Evolutionary conservation across 2,888 invertebrate genomes (phyloP).

Genomic region (Gymnoscelis rufifasciata): DNA sequence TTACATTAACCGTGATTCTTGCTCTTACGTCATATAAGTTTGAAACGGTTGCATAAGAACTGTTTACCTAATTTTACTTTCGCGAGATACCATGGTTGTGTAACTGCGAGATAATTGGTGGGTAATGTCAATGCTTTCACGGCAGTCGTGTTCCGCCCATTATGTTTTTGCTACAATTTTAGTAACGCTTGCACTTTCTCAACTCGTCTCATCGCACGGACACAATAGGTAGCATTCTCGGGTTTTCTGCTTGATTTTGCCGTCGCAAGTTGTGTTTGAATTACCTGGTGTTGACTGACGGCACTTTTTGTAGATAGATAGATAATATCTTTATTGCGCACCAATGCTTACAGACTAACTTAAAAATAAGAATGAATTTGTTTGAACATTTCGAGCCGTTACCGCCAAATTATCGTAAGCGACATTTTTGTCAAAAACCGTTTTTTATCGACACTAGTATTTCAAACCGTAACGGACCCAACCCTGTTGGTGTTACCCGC

Average conservation of each 20-base stretch:
- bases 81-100: conserved; percentile 53
- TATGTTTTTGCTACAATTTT: conserved; percentile 52
- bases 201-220: conserved; percentile 9
- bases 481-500: too few relatives aligned
- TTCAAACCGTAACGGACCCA: too few relatives aligned
- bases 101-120: conserved; percentile 59
- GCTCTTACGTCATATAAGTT: conserved; percentile 37
- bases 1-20: conserved; percentile 30
- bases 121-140: conserved; percentile 75
- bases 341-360: too few relatives aligned
- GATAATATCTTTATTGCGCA: too few relatives aligned
- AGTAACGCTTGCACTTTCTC: conserved; percentile 50
- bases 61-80: conserved; percentile 68
- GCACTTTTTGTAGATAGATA: too few relatives aligned
- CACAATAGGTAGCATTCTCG: neutral
- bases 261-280: too few relatives aligned
- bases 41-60: conserved; percentile 67
- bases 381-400: too few relatives aligned
- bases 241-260: neutral
- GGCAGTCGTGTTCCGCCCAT: conserved; percentile 52
- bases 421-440: too few relatives aligned
- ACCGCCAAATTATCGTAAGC: too few relatives aligned
- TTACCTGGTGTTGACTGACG: too few relatives aligned
- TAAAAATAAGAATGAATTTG: too few relatives aligned
- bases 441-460: too few relatives aligned